phyloP scores from a whole-genome alignment of 2,113 vertebrate genomes.

The Mustela nigripes region DNA sequence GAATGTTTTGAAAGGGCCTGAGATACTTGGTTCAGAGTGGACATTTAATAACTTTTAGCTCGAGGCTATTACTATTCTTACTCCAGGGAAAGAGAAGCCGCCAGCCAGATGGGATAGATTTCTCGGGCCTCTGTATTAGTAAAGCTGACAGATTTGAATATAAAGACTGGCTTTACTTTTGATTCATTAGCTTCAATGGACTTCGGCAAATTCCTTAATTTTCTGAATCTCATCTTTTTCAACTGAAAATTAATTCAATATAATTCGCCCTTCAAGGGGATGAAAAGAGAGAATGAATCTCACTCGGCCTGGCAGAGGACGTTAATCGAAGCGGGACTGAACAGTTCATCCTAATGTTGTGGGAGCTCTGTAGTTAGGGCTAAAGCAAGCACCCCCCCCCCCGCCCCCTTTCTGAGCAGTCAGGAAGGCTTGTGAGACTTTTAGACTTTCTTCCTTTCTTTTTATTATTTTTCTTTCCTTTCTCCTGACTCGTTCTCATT shows the following conservation, averaged over 20 bases:
- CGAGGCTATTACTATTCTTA: background rate
- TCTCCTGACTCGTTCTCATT: background rate
- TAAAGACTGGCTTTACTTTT: background rate
- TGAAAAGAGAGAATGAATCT: background rate
- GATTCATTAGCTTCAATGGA: slow-evolving; percentile 1
- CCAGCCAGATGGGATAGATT: background rate
- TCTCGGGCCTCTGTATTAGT: background rate
- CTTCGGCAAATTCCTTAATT: background rate
- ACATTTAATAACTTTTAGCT: background rate
- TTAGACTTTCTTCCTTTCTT: background rate
- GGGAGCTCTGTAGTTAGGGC: background rate
- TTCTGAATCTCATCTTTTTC: slow-evolving; percentile 55
- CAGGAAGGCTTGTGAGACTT: background rate
- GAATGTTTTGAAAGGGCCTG: background rate
- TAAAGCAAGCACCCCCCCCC: background rate
- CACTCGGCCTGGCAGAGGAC: background rate
- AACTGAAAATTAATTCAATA: slow-evolving; percentile 47
- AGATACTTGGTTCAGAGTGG: background rate
- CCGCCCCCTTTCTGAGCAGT: background rate
- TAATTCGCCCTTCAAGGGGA: background rate
- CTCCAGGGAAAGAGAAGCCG: background rate
- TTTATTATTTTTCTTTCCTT: background rate
- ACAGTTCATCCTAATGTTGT: too few relatives aligned
- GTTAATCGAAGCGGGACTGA: background rate
- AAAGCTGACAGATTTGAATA: background rate